These are phyloP conservation scores for Platycnemis pennipes DNA, from an alignment of 2,888 invertebrate genomes.

Conservation along the genomic window DNA sequence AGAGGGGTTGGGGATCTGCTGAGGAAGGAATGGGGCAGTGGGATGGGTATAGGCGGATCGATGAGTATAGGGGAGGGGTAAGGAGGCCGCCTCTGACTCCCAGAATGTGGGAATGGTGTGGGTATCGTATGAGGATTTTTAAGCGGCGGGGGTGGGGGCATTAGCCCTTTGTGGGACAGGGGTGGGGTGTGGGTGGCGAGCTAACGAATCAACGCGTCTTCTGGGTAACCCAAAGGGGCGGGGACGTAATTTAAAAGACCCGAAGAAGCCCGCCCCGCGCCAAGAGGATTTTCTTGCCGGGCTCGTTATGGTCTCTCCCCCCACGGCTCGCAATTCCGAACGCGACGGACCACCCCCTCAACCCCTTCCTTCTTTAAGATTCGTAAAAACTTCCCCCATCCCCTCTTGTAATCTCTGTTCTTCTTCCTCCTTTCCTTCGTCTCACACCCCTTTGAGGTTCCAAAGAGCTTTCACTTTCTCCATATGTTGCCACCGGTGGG, in stretches of 20 bases:
- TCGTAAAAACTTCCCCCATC: not conserved
- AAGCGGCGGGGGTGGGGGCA: slow-evolving; percentile 7
- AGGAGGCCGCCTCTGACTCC: not conserved
- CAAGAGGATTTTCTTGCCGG: slow-evolving; percentile 7
- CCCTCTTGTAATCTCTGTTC: slow-evolving; percentile 47
- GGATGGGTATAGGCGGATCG: not conserved
- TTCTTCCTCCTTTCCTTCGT: slow-evolving; percentile 69
- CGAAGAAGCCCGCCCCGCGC: slow-evolving; percentile 40
- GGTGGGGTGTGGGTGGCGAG: not conserved
- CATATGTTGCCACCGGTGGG: slow-evolving; percentile 73
- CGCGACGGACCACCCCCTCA: not conserved
- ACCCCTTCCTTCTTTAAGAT: not conserved
- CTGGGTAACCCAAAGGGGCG: not conserved
- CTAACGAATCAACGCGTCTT: slow-evolving; percentile 61
- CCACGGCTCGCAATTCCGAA: slow-evolving; percentile 25
- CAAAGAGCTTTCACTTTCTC: slow-evolving; percentile 68
- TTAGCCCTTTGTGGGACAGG: not conserved
- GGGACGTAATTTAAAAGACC: slow-evolving; percentile 48
- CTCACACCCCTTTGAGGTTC: slow-evolving; percentile 48
- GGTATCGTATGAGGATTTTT: slow-evolving; percentile 56
- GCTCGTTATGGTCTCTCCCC: slow-evolving; percentile 26
- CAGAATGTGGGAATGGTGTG: not conserved
- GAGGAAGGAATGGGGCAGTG: not conserved
- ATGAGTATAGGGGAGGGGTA: not conserved
- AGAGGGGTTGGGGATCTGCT: not conserved